These are phyloP conservation scores for Chaetura pelagica DNA, from an alignment of 2,113 vertebrate species.

Conservation along the genomic window DNA sequence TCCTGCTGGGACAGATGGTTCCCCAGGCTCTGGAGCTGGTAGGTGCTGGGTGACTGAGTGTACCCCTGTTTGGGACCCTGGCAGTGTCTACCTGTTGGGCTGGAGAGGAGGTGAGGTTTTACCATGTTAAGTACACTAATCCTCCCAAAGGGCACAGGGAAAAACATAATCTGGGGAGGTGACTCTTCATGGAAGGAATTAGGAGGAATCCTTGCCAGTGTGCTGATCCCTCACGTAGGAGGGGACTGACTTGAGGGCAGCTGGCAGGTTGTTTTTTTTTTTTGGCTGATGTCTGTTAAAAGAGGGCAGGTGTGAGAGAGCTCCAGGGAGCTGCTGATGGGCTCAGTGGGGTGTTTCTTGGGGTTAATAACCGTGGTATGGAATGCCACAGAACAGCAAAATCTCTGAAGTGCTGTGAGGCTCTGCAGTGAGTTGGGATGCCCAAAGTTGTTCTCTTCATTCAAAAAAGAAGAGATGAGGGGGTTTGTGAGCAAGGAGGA, in stretches of 20 bases:
- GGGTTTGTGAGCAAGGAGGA: neutral
- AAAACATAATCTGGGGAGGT: neutral
- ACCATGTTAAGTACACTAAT: neutral
- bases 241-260: neutral
- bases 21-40: neutral
- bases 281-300: rapidly evolving
- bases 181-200: neutral
- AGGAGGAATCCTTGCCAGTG: neutral
- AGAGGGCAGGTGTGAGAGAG: neutral
- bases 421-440: neutral
- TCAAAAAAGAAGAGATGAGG: neutral
- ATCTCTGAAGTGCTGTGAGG: neutral
- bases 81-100: rapidly evolving
- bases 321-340: neutral
- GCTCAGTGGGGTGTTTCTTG: neutral
- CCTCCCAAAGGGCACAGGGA: neutral
- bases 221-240: rapidly evolving
- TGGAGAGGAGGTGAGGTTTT: neutral
- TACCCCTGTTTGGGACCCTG: too few species aligned
- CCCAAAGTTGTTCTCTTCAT: neutral
- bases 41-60: rapidly evolving
- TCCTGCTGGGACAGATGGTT: neutral
- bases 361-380: neutral
- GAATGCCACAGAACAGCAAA: neutral
- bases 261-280: neutral